Evolutionary conservation across 2,797 vertebrate genomes (phyloP), one percentile per base, ranked within the genome.

Genomic region (Notolepis coatsorum): DNA sequence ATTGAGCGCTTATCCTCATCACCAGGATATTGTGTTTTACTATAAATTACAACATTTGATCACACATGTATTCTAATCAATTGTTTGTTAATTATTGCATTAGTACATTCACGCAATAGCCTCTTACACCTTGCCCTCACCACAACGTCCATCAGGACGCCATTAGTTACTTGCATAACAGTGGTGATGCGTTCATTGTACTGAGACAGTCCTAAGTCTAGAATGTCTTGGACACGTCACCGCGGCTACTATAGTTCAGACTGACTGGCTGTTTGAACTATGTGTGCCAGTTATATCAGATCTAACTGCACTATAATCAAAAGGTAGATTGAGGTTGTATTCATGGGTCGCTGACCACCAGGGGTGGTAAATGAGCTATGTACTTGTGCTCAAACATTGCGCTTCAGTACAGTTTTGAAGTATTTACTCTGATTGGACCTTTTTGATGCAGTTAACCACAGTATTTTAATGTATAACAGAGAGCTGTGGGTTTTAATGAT

Each of bases 151-250:
- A 28, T 49, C 5, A 49, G 46, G 50, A 64, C 35, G 30, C 21
- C 43, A 17, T 25, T 65, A 56, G 53, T n/a, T 27, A 12, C 68
- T 83, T 88, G 66, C 82, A 60, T 69, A 89, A 88, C 37, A 6
- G 27, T 25, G 54, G 17, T 70, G 67, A 63, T 57, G 74, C 51
- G 9, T 74, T 66, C 61, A 64, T 55, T 69, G 82, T 35, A 10
- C 55, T 35, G 53, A 60, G 50, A 48, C 63, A 64, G 84, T 77
- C 79, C 64, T 28, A 78, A 86, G 90, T 92, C 89, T 73, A 83
- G 39, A 89, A 75, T 39, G 48, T 49, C 43, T 49, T 57, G 67
- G 84, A 89, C 92, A 93, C 84, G 65, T 93, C 87, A 88, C 33
- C 83, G 0, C 49, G 59, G 54, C 43, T 68, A 49, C 55, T 43